Evolutionary conservation across 2,888 invertebrate genomes (phyloP), one percentile per base, ranked within the genome.

Genomic region (Gerris lacustris): DNA sequence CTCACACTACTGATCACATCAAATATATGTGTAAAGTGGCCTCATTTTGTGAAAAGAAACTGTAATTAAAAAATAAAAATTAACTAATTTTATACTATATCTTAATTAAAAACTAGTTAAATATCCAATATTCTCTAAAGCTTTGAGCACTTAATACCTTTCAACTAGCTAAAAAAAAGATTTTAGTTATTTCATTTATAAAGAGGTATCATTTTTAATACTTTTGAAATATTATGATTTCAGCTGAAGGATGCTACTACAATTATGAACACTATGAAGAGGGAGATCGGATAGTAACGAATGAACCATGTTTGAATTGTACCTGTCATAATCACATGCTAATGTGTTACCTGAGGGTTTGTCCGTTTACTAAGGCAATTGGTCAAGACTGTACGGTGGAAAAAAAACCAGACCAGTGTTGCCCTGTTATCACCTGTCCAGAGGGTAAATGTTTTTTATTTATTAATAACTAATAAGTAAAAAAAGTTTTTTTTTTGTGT

Each of bases 241-340:
- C 55, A 55, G 55, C 69, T 71, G 73, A 70, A 69, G 74, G 74
- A 77, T 95, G 95, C 81, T 95, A 93, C 82, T 95, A 95, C 83
- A 94, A 94, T 84, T 93, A 92, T 82, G 91, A 93, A 81, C 92
- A 92, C 79, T 95, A 95, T 82, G 89, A 90, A 75, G 94, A 95
- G 84, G 94, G 94, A 72, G 94, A 94, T 81, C 86, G 94, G 79
- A 95, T 96, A 79, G 86, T 92, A 83, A 95, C 95, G 77, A 94
- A 94, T 83, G 95, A 96, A 81, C 94, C 95, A 77, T 95, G 95
- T 81, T 85, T 96, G 75, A 96, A 96, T 83, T 96, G 95, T 82
- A 95, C 95, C 76, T 96, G 95, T 82, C 92, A 93, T 84, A 93
- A 94, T 79, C 88, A 89, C 79, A 94, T 94, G 93, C 86, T 96